These are phyloP conservation scores for Upupa epops DNA, from an alignment of 2,113 vertebrate species.

Conservation along the genomic window DNA sequence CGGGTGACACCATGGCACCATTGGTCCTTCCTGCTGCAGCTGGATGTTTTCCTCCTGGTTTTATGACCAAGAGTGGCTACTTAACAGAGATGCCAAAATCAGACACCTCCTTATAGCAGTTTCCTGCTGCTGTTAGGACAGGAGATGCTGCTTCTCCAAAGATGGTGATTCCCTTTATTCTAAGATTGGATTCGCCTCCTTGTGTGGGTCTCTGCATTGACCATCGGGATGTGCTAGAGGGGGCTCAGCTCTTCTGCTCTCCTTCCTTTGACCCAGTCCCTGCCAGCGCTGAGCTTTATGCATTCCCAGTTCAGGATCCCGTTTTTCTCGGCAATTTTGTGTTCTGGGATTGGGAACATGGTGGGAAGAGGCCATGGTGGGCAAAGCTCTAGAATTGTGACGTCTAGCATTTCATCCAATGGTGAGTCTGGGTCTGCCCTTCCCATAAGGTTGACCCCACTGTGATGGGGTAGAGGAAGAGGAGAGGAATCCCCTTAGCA, in stretches of 20 bases:
- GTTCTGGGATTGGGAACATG: fast-evolving
- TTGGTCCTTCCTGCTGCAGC: not conserved
- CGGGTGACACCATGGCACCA: not conserved
- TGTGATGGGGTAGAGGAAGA: not conserved
- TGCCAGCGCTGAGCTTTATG: not conserved
- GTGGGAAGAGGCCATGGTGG: fast-evolving
- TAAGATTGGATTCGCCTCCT: not conserved
- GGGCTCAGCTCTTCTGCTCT: not conserved
- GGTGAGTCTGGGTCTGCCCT: not conserved
- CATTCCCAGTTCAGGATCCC: not conserved
- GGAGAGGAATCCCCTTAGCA: fast-evolving
- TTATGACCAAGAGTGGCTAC: not conserved
- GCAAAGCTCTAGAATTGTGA: not conserved
- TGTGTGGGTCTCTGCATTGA: not conserved
- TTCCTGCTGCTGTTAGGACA: fast-evolving
- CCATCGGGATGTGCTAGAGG: fast-evolving
- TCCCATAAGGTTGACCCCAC: not conserved
- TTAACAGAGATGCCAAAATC: not conserved
- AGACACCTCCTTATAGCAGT: not conserved
- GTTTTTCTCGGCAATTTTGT: not conserved
- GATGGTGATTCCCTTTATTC: fast-evolving
- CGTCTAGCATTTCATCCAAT: not conserved
- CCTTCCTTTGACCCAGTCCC: not conserved
- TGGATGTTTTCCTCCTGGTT: not conserved
- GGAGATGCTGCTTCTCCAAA: not conserved